A percentile compares a stretch with the other conserved stretches of the same genome.
phyloP scores from a whole-genome alignment of 2,797 vertebrate genomes.

The Hypotaenidia philippensis region DNA sequence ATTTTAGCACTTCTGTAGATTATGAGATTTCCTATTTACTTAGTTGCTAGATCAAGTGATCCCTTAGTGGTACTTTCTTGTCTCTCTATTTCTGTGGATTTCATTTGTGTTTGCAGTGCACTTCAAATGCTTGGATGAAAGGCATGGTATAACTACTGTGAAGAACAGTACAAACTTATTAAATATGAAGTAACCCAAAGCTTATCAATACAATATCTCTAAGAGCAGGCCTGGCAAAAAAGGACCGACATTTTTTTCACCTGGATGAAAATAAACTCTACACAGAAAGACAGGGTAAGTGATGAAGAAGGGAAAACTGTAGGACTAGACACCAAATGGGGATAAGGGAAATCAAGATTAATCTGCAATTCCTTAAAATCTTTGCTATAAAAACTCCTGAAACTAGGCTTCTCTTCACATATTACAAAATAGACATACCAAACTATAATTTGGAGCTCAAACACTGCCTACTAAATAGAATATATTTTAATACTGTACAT shows the following conservation, averaged over 20 bases:
- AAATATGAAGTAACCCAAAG: neutral
- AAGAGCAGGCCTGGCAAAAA: neutral
- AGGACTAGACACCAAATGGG: neutral
- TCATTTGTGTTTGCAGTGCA: neutral
- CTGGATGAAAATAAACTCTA: neutral
- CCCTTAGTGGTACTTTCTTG: neutral
- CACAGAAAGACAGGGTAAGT: neutral
- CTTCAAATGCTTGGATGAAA: conserved; percentile 1
- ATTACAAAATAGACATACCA: neutral
- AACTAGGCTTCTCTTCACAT: neutral
- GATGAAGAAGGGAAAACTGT: neutral
- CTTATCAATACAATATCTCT: neutral
- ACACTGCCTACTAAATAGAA: neutral
- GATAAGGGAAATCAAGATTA: neutral
- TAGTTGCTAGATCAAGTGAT: neutral
- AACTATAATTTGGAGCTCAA: neutral
- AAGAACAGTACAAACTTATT: neutral
- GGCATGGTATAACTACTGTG: neutral
- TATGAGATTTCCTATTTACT: neutral
- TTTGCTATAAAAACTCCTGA: neutral
- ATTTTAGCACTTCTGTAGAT: neutral
- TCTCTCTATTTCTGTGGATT: neutral
- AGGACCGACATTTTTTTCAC: neutral
- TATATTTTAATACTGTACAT: neutral
- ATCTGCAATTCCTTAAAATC: neutral